Evolutionary conservation across 2,888 invertebrate genomes (phyloP).

Genomic region (Tetropium fuscum): DNA sequence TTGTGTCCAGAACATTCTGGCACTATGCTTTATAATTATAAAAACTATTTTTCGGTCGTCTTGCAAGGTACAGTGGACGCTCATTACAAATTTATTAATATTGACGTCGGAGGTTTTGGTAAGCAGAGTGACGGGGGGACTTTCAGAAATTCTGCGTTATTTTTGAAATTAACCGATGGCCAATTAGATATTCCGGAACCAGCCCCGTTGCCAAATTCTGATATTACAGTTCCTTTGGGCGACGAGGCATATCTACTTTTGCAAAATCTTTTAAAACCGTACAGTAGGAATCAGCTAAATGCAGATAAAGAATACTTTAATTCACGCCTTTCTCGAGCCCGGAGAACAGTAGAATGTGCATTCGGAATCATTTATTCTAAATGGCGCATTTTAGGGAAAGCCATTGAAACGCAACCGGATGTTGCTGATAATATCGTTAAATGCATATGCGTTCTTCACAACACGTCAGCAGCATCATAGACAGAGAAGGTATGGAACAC

Average conservation of each 20-base stretch:
- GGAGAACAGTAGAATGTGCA: constrained; percentile 57
- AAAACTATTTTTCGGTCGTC: constrained; percentile 41
- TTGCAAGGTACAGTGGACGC: constrained; percentile 44
- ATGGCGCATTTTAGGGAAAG: constrained; percentile 35
- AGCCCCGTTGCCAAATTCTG: constrained; percentile 37
- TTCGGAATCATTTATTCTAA: constrained; percentile 36
- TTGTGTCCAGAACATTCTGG: constrained; percentile 29
- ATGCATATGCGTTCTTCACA: constrained; percentile 20
- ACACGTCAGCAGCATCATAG: constrained; percentile 24
- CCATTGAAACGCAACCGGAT: constrained; percentile 27
- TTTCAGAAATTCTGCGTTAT: constrained; percentile 41
- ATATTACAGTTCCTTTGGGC: constrained; percentile 37
- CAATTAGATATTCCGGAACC: constrained; percentile 36
- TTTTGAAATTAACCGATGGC: constrained; percentile 18
- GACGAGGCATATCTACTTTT: constrained; percentile 41
- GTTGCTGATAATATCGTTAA: constrained; percentile 32
- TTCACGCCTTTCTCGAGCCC: constrained; percentile 37
- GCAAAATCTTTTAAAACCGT: constrained; percentile 41
- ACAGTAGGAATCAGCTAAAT: constrained; percentile 24
- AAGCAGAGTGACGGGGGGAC: constrained; percentile 51
- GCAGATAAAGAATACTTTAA: constrained; percentile 36
- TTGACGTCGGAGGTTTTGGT: constrained; percentile 49
- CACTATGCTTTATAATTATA: constrained; percentile 37
- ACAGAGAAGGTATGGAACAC: constrained; percentile 27
- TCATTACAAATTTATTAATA: constrained; percentile 43